A percentile compares a stretch with the other conserved stretches of the same genome.
Conservation (phyloP, 2,113 vertebrate genomes). For the Brienomyrus longianalis region DNA sequence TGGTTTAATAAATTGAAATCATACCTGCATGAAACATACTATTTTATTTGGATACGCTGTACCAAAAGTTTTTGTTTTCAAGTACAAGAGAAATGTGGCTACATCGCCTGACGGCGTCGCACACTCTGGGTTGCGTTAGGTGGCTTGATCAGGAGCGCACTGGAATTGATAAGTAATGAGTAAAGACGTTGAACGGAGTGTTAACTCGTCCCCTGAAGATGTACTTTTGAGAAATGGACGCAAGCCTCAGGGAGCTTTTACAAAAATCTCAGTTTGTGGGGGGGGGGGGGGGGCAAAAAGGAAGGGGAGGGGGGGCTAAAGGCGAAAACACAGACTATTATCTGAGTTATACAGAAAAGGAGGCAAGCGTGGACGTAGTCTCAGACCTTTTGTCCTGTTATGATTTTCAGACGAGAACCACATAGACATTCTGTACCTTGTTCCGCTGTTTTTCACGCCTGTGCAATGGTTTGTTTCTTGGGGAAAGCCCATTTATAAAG, state of each 20-base stretch:
- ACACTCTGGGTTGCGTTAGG: neutral
- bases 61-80: neutral
- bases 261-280: neutral
- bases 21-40: neutral
- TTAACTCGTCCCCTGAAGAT: neutral
- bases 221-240: neutral
- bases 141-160: neutral
- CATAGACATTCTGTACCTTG: slow-evolving; percentile 12
- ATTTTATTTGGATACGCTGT: neutral
- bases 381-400: slow-evolving; percentile 18
- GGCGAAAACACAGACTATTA: neutral
- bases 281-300: too few relatives aligned
- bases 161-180: neutral
- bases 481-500: slow-evolving; percentile 15
- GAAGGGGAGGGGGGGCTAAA: neutral
- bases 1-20: neutral
- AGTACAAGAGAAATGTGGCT: neutral
- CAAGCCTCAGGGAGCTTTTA: neutral
- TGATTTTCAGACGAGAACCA: slow-evolving; percentile 17
- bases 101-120: neutral
- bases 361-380: neutral
- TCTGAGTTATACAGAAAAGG: neutral
- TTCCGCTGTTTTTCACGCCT: neutral
- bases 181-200: neutral
- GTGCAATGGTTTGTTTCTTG: neutral